Conservation (phyloP, 2,797 vertebrate genomes). For the Crax fasciolata region DNA sequence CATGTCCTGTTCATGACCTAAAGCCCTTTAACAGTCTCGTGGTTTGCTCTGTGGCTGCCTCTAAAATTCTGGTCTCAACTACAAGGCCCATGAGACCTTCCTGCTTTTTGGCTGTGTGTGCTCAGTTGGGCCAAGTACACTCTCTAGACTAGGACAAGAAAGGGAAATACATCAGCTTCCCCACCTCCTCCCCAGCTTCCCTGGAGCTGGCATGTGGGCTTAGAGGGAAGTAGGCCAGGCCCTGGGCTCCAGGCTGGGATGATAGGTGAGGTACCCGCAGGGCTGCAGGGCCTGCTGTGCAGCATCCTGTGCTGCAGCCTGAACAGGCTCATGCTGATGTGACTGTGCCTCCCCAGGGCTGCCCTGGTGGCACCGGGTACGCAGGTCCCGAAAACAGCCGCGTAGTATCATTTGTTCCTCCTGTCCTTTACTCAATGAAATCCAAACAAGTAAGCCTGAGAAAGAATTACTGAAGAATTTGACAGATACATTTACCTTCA, state of each 20-base stretch:
- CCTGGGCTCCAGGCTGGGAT: neutral
- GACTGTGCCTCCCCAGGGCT: rapidly evolving
- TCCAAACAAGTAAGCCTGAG: neutral
- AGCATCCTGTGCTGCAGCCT: neutral
- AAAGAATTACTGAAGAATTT: neutral
- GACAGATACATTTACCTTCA: neutral
- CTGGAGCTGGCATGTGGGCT: no score
- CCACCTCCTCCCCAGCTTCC: neutral
- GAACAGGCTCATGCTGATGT: rapidly evolving
- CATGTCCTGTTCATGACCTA: neutral
- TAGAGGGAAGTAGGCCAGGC: neutral
- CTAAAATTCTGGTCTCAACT: neutral
- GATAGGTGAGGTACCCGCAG: neutral
- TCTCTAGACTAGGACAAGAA: neutral
- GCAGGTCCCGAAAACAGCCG: neutral
- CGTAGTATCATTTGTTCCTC: neutral
- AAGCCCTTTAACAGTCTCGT: neutral
- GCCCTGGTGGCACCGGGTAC: neutral
- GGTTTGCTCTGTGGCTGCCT: neutral
- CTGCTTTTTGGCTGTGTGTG: neutral
- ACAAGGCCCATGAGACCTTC: neutral
- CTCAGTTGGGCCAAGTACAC: neutral
- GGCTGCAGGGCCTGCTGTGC: neutral
- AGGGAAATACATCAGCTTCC: neutral
- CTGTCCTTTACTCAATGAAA: neutral